These are phyloP conservation scores for Equus przewalskii DNA, from an alignment of 2,113 vertebrate genomes.

Conservation along the genomic window DNA sequence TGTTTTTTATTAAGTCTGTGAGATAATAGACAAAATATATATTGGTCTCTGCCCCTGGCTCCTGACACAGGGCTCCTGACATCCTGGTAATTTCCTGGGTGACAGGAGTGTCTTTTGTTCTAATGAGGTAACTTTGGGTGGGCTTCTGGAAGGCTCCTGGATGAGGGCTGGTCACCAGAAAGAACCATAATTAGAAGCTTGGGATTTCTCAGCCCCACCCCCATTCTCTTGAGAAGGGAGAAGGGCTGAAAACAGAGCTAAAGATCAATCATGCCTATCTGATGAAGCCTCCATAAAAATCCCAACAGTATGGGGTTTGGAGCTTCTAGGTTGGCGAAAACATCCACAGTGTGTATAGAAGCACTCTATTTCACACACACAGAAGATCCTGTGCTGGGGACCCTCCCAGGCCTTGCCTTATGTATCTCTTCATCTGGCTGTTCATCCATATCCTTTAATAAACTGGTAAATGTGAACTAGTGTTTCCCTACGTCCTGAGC, in stretches of 20 bases:
- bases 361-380: background rate
- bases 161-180: background rate
- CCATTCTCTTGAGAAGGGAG: background rate
- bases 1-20: background rate
- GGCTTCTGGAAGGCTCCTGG: background rate
- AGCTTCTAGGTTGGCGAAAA: background rate
- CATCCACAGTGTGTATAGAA: background rate
- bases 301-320: background rate
- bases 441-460: background rate
- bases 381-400: background rate
- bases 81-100: background rate
- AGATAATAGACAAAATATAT: slow-evolving; percentile 14
- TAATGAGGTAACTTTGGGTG: background rate
- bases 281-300: background rate
- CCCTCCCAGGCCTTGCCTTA: background rate
- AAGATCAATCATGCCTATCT: background rate
- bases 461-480: background rate
- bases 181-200: background rate
- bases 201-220: background rate
- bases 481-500: background rate
- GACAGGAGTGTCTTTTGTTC: background rate
- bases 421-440: background rate
- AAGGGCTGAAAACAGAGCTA: background rate
- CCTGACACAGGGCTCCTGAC: background rate
- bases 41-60: background rate